Evolutionary conservation across 2,888 invertebrate species (phyloP), one percentile per base, ranked within the genome.

Genomic region (Stratiomys singularior): DNA sequence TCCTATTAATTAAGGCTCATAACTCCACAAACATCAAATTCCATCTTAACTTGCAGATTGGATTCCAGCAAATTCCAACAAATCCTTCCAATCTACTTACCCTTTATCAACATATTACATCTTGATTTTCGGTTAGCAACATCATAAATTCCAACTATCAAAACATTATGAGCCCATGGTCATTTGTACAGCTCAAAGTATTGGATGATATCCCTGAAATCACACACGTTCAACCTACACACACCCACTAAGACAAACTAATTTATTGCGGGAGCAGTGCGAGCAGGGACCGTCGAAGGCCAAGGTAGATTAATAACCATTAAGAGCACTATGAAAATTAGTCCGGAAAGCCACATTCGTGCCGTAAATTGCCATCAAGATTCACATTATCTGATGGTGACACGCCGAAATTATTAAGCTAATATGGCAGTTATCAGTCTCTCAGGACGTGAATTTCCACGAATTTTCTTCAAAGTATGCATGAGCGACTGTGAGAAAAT

Each of bases 331-430:
- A 23, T 18, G 58, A 60, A 23, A 60, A 60, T 60, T 18, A 25
- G 58, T 18, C 21, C 25, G 58, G 21, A 60, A 60, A 60, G 58
- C 18, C 58, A 25, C 58, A 60, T 60, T 25, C 11, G 18, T 25
- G 25, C 18, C 58, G 58, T 60, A 60, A 60, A 60, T 60, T 60
- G 23, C 58, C 13, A 60, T 60, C 58, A 21, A 21, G 23, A 21
- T 60, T 23, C 58, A 52, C 52, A 52, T 52, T 52, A 52, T 52
- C 52, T 52, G 52, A 52, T 18, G 52, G 52, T n/a, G 18, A 52
- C 52, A 52, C 18, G 52, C 15, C 18, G 52, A 18, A 52, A 52
- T 52, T 52, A 52, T 52, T 52, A 52, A 18, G 52, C 15, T 52
- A 18, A 52, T 52, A 18, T 52, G 15, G 52, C 18, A 52, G 52